A percentile compares a stretch with the other conserved stretches of the same genome.
These are phyloP conservation scores for Ictalurus punctatus DNA, from an alignment of 2,113 vertebrate species.

Conservation along the genomic window DNA sequence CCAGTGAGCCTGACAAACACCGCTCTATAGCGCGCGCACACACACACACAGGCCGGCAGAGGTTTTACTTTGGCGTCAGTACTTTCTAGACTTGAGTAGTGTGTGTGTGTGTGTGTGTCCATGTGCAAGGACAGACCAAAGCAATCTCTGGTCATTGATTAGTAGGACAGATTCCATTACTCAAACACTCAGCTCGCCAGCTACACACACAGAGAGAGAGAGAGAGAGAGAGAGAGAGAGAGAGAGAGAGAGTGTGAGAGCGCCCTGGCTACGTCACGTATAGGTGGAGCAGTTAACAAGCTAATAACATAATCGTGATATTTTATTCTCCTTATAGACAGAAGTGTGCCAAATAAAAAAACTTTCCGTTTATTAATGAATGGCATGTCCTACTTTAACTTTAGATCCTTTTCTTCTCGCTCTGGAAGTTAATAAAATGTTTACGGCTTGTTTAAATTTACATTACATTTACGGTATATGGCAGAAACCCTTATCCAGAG, in stretches of 20 bases:
- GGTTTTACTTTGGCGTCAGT: constrained; percentile 5
- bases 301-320: not conserved
- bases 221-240: not conserved
- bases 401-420: not conserved
- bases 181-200: not conserved
- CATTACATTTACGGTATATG: too few species aligned
- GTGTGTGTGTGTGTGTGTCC: constrained; percentile 10
- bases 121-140: constrained; percentile 18
- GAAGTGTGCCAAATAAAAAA: not conserved
- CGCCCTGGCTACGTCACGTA: not conserved
- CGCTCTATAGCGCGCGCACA: not conserved
- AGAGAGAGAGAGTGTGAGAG: not conserved
- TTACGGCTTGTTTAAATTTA: not conserved
- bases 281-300: not conserved
- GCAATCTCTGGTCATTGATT: constrained; percentile 41
- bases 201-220: not conserved
- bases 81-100: not conserved
- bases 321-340: not conserved
- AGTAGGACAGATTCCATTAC: constrained; percentile 29
- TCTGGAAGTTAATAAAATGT: not conserved
- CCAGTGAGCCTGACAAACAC: not conserved
- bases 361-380: not conserved
- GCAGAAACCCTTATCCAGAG: too few species aligned
- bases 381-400: not conserved
- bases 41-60: not conserved